Percentiles rank a stretch among this genome's conserved stretches.
phyloP scores from a whole-genome alignment of 1,140 invertebrate species.

The Contarinia nasturtii region DNA sequence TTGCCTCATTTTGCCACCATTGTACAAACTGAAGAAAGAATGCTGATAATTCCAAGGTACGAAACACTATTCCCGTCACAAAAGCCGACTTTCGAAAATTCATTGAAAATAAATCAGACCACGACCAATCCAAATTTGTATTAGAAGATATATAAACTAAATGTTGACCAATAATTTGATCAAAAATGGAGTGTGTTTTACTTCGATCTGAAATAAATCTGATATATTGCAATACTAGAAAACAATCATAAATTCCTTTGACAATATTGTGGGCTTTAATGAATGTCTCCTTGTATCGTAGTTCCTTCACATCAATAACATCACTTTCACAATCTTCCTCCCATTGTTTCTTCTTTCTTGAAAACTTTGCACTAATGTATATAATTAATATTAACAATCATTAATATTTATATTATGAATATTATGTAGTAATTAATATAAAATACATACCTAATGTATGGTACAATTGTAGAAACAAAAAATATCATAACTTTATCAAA shows the following conservation, averaged over 20 bases:
- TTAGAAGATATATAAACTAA: background rate
- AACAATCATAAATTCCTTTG: background rate
- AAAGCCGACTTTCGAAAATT: background rate
- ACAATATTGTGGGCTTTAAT: background rate
- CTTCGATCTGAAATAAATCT: background rate
- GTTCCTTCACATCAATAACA: background rate
- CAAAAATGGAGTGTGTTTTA: background rate
- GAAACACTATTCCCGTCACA: background rate
- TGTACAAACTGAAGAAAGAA: constrained; percentile 4
- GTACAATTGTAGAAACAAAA: background rate
- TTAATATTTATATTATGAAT: too few species aligned
- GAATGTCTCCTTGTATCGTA: background rate
- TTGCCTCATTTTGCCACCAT: constrained; percentile 3
- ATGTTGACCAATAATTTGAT: background rate
- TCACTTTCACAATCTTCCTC: background rate
- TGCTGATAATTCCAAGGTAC: constrained; percentile 2
- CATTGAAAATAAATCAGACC: background rate
- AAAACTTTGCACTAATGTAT: background rate
- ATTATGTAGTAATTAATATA: too few species aligned
- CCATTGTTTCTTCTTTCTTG: background rate
- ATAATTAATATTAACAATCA: too few species aligned
- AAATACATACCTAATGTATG: too few species aligned
- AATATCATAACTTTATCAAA: background rate
- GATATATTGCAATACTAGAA: constrained; percentile 2
- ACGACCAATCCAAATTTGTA: background rate